phyloP scores from a whole-genome alignment of 2,888 invertebrate species.

The Nymphalis c-album region DNA sequence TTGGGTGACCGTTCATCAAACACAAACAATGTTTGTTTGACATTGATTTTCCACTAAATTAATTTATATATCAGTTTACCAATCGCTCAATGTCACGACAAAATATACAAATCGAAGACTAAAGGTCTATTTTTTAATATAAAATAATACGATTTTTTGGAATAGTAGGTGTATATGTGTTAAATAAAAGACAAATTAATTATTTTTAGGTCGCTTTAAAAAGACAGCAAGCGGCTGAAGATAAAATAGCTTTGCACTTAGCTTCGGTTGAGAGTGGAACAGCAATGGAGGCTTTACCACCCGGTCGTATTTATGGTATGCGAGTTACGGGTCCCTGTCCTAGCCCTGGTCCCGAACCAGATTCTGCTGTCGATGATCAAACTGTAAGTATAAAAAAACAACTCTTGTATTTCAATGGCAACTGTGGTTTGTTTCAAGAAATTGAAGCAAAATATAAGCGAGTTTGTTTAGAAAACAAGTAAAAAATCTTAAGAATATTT shows the following conservation, averaged over 20 bases:
- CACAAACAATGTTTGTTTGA: slow-evolving; percentile 71
- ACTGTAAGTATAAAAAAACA: slow-evolving; percentile 52
- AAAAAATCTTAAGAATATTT: too few relatives aligned
- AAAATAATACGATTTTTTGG: too few relatives aligned
- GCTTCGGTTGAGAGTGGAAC: slow-evolving; percentile 85
- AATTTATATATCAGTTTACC: slow-evolving; percentile 59
- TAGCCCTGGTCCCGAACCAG: slow-evolving; percentile 72
- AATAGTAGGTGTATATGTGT: too few relatives aligned
- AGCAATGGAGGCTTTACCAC: slow-evolving; percentile 87
- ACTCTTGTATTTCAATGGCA: background rate
- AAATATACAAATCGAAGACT: background rate
- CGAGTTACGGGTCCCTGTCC: slow-evolving; percentile 89
- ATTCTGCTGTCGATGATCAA: slow-evolving; percentile 69
- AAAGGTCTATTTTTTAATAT: too few relatives aligned
- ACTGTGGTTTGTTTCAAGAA: too few relatives aligned
- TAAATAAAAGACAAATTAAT: background rate
- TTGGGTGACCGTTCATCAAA: slow-evolving; percentile 64
- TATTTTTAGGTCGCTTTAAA: slow-evolving; percentile 91
- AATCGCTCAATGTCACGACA: slow-evolving; percentile 34
- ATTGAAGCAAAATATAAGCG: too few relatives aligned
- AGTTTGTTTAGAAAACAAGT: too few relatives aligned
- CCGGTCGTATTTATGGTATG: slow-evolving; percentile 95
- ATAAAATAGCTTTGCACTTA: slow-evolving; percentile 95
- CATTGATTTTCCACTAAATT: slow-evolving; percentile 80
- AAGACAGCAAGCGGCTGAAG: slow-evolving; percentile 98